Conservation (phyloP, 2,797 vertebrate species). For the Natrix natrix region DNA sequence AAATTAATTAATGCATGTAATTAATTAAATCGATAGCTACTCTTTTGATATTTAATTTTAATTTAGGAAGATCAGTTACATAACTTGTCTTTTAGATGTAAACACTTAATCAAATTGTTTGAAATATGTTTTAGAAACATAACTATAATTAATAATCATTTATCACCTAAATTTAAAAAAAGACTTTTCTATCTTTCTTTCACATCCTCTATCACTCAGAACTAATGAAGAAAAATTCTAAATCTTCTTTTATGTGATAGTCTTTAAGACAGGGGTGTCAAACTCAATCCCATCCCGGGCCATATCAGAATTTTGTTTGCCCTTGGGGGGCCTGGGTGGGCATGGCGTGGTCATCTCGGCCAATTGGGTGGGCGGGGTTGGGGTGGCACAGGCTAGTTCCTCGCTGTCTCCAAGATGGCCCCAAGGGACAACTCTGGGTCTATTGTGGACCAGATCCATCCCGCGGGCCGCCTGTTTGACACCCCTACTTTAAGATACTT, state of each 20-base stretch:
- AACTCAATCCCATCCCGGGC: rapidly evolving
- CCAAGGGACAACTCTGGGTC: background rate
- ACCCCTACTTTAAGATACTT: background rate
- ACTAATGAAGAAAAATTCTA: background rate
- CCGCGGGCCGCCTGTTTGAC: background rate
- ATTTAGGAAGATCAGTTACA: background rate
- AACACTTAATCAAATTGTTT: background rate
- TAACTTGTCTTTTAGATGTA: background rate
- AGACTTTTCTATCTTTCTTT: background rate
- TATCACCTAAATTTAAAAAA: background rate
- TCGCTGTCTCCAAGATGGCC: no score
- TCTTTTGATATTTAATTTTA: background rate
- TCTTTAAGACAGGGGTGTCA: background rate
- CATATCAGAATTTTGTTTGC: background rate
- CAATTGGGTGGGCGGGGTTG: background rate
- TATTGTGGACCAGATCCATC: no score
- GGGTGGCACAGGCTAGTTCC: no score
- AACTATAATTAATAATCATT: background rate
- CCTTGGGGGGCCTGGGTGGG: no score
- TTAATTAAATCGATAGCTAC: background rate
- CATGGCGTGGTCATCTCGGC: background rate
- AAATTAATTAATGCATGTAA: background rate
- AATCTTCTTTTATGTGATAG: background rate
- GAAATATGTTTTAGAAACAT: background rate
- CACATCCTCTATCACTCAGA: background rate